A percentile compares a stretch with the other conserved stretches of the same genome.
phyloP scores from a whole-genome alignment of 2,113 vertebrate species.

The Chaenocephalus aceratus region DNA sequence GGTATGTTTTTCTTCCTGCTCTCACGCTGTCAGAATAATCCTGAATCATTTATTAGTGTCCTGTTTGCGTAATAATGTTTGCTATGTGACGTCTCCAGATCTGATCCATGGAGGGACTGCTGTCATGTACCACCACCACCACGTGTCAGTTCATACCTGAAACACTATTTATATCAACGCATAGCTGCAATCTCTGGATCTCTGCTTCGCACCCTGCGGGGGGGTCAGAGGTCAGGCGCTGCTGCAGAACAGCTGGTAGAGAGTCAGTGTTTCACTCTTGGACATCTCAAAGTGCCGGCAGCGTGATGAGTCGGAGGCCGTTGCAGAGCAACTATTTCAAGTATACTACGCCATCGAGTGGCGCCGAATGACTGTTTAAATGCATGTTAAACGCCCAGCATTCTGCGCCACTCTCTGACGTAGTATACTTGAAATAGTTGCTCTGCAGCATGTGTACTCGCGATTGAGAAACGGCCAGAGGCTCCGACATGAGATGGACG shows the following conservation, averaged over 20 bases:
- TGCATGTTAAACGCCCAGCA: too few relatives aligned
- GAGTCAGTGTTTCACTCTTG: background rate
- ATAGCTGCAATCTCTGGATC: slow-evolving; percentile 11
- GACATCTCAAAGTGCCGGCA: background rate
- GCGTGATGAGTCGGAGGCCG: slow-evolving; percentile 15
- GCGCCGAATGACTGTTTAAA: too few relatives aligned
- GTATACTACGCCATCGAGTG: too few relatives aligned
- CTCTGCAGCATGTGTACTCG: too few relatives aligned
- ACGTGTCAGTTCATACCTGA: background rate
- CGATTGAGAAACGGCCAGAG: background rate
- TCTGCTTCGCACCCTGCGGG: background rate
- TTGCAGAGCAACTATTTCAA: too few relatives aligned
- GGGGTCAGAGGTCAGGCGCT: slow-evolving; percentile 33
- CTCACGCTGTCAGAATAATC: background rate
- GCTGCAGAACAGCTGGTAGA: slow-evolving; percentile 21
- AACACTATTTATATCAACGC: slow-evolving; percentile 4
- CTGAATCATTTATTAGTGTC: background rate
- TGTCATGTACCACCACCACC: background rate
- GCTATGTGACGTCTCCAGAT: background rate
- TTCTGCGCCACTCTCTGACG: too few relatives aligned
- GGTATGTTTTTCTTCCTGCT: background rate
- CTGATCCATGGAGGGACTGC: background rate
- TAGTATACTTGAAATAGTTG: too few relatives aligned
- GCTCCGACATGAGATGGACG: background rate
- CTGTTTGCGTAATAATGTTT: background rate